A percentile compares a stretch with the other conserved stretches of the same genome.
Conservation (phyloP, 1,140 invertebrate species). For the Pteromalus puparum region DNA sequence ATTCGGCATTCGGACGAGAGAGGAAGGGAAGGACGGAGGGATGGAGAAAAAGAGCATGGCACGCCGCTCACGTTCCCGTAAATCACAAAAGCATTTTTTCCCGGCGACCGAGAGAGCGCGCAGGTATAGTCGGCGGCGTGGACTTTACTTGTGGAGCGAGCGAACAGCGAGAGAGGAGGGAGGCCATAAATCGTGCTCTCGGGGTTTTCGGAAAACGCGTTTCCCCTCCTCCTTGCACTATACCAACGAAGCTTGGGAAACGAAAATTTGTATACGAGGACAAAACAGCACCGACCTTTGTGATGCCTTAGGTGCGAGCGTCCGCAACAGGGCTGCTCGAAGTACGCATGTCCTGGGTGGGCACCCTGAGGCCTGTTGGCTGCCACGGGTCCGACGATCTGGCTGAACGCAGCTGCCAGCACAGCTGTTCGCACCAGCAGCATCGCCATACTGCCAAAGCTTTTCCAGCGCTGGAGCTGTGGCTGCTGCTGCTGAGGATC, state of each 20-base stretch:
- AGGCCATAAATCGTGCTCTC: background rate
- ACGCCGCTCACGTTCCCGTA: conserved; percentile 2
- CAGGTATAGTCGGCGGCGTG: background rate
- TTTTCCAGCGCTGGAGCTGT: background rate
- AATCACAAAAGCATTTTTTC: conserved; percentile 6
- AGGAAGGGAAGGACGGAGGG: conserved; percentile 10
- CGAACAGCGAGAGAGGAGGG: background rate
- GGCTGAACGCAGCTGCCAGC: conserved; percentile 70
- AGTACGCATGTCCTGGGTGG: conserved; percentile 74
- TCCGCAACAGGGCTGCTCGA: conserved; percentile 74
- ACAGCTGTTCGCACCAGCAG: conserved; percentile 62
- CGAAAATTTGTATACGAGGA: background rate
- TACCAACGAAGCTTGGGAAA: too few relatives aligned
- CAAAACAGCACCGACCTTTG: conserved; percentile 65
- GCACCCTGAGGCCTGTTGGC: conserved; percentile 69
- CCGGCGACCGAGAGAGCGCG: too few relatives aligned
- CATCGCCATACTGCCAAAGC: background rate
- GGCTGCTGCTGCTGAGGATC: background rate
- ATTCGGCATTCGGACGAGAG: background rate
- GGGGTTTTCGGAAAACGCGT: background rate
- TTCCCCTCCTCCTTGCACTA: background rate
- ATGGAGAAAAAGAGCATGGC: conserved; percentile 14
- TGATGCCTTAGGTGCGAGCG: conserved; percentile 73
- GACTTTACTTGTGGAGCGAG: background rate
- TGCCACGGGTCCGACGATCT: conserved; percentile 63